Conservation (phyloP, 2,113 vertebrate genomes). For the Muntiacus reevesi region DNA sequence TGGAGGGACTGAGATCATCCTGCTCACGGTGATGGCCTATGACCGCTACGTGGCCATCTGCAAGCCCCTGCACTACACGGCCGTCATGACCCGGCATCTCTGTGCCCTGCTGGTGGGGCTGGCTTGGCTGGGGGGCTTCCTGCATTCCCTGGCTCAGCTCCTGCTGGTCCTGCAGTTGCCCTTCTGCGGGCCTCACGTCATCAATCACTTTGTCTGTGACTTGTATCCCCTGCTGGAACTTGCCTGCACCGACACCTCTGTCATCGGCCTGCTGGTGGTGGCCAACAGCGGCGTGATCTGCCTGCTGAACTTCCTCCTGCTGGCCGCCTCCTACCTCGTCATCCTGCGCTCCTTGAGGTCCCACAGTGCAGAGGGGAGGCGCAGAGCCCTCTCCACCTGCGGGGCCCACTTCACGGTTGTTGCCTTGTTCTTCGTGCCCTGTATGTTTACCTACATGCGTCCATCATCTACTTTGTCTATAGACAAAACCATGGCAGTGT, state of each 20-base stretch:
- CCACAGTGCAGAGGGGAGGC: slow-evolving; percentile 24
- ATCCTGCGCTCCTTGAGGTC: slow-evolving; percentile 26
- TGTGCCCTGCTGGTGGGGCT: no score
- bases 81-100: no score
- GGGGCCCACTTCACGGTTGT: slow-evolving; percentile 45
- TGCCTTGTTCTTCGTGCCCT: slow-evolving; percentile 52
- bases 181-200: slow-evolving; percentile 20
- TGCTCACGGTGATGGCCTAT: no score
- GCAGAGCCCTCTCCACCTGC: slow-evolving; percentile 65
- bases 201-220: slow-evolving; percentile 63
- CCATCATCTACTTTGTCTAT: not conserved
- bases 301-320: slow-evolving; percentile 54
- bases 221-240: slow-evolving; percentile 56
- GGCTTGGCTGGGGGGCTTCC: no score
- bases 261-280: slow-evolving; percentile 30
- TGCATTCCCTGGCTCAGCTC: no score
- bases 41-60: no score
- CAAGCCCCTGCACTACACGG: no score
- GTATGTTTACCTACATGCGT: slow-evolving; percentile 31
- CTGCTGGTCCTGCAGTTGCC: slow-evolving; percentile 20
- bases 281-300: slow-evolving; percentile 62
- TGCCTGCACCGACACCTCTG: slow-evolving; percentile 39
- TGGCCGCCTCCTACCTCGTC: slow-evolving; percentile 45
- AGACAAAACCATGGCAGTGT: slow-evolving; percentile 58
- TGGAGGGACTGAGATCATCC: no score